Base-by-base conservation (phyloP, 1,140 invertebrate genomes). In the Anastrepha obliqua region DNA sequence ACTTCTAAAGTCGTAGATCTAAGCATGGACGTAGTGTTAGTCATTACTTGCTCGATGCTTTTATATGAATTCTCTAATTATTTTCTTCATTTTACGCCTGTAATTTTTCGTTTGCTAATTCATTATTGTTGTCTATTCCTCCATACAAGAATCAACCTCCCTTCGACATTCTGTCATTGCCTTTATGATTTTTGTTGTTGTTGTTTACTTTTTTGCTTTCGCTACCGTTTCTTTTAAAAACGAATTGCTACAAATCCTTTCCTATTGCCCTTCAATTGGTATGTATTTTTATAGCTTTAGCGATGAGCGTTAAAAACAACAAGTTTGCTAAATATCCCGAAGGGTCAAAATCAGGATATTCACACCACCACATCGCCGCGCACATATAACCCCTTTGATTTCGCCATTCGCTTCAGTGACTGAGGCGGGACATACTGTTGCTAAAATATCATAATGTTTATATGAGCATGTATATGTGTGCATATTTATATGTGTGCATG, bases 331-430 rank as follows among this genome's bases (percentile, higher is more conserved):
- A 81, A 81, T 81, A 81, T 81, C 74, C 47, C 74, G 74, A 81
- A 81, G 74, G 74, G 74, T 81, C 74, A 81, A 81, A 81, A 81
- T 81, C 74, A 81, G 74, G 74, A 81, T 81, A 81, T 81, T 81
- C 74, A 81, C 74, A 29, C 44, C 74, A 81, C 51, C 17, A 81
- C 44, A 47, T 55, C 51, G 29, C 20, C 47, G 47, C 74, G 17
- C 47, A 20, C 29, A 29, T 29, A 29, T 81, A 81, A 81, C 44
- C 74, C 74, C 74, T 55, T 55, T n/a, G 2, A 55, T 20, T 81
- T 8, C 51, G 13, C 39, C 13, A 74, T 3, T 47, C 15, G 39
- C 39, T 17, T 39, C 67, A 74, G 39, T 42, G 42, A 44, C 74
- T 81, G 74, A 62, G 47, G 74, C 47, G 47, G 47, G 74, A 58